Conservation (phyloP, 1,140 invertebrate genomes). For the Bombus huntii region DNA sequence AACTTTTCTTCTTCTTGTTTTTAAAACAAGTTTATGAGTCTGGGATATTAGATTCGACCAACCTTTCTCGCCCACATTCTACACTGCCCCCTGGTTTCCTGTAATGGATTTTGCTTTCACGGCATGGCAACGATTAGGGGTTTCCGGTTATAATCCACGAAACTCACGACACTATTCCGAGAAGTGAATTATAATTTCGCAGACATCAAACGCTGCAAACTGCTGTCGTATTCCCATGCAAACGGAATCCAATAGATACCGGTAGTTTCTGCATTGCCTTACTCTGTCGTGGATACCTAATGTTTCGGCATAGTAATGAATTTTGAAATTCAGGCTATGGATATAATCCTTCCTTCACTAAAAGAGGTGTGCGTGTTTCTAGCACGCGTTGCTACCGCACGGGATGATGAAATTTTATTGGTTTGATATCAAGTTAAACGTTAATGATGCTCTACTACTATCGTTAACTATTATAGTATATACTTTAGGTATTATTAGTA, state of each 20-base stretch:
- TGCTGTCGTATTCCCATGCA: conserved; percentile 19
- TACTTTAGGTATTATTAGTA: too few species aligned
- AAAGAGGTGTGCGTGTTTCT: neutral
- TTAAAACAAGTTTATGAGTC: conserved; percentile 54
- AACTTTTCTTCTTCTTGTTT: conserved; percentile 46
- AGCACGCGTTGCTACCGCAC: too few species aligned
- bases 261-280: neutral
- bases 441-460: neutral
- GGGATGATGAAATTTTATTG: neutral
- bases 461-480: too few species aligned
- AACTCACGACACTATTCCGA: neutral
- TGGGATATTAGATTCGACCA: conserved; percentile 60
- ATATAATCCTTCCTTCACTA: neutral
- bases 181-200: conserved; percentile 23
- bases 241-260: neutral
- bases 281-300: neutral
- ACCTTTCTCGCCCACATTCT: neutral
- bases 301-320: conserved; percentile 8
- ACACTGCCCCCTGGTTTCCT: too few species aligned
- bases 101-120: neutral
- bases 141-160: conserved; percentile 29
- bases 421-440: neutral
- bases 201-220: conserved; percentile 16
- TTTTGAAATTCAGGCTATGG: conserved; percentile 15
- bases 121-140: neutral